phyloP scores from a whole-genome alignment of 2,888 invertebrate genomes.

The Phyto melanocephala region DNA sequence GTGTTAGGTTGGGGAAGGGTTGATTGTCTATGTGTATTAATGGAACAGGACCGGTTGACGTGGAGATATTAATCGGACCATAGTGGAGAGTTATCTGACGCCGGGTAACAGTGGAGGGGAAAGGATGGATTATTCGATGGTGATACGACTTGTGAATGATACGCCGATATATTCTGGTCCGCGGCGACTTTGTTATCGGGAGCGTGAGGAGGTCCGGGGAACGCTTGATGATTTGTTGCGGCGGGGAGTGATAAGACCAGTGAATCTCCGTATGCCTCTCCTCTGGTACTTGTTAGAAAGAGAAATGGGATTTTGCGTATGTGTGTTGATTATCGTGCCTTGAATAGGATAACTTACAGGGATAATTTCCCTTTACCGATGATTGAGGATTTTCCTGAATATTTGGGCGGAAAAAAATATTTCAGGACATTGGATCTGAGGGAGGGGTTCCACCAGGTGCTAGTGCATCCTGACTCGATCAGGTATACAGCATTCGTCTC shows the following conservation, averaged over 20 bases:
- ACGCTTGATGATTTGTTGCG: not conserved
- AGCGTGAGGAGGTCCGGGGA: not conserved
- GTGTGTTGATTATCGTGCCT: constrained; percentile 11
- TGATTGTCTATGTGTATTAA: too few species aligned
- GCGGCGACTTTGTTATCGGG: constrained; percentile 1
- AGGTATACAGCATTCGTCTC: constrained; percentile 14
- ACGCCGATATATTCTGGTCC: not conserved
- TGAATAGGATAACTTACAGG: not conserved
- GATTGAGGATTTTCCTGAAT: constrained; percentile 13
- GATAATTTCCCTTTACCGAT: constrained; percentile 22
- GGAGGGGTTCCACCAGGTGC: too few species aligned
- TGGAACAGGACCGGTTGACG: too few species aligned
- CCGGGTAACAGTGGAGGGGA: not conserved
- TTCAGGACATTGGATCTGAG: too few species aligned
- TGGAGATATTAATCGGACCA: not conserved
- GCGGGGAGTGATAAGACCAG: constrained; percentile 7
- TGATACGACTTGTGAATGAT: not conserved
- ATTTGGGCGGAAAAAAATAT: too few species aligned
- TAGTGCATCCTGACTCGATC: constrained; percentile 15
- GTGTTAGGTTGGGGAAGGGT: not conserved
- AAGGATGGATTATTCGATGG: not conserved
- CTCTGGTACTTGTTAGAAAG: not conserved
- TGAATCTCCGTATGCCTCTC: constrained; percentile 12
- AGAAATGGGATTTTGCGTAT: constrained; percentile 6
- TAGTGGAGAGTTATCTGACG: not conserved